Conservation (phyloP, 2,113 vertebrate species). For the Chionomys nivalis region DNA sequence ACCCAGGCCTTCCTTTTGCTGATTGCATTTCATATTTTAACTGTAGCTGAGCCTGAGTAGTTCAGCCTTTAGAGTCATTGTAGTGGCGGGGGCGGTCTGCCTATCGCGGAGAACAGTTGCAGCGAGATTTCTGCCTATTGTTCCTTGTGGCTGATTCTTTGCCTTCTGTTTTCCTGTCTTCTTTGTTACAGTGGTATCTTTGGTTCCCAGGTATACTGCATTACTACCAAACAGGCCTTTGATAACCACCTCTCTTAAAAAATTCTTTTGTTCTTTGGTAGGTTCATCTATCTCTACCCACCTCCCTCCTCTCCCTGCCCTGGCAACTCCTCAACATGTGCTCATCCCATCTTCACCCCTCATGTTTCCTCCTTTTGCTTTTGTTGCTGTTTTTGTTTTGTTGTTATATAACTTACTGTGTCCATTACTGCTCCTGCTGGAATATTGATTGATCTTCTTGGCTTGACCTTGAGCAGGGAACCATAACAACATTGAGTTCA, state of each 20-base stretch:
- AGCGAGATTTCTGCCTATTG: not conserved
- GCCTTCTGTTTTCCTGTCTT: not conserved
- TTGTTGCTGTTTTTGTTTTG: not conserved
- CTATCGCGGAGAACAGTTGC: not conserved
- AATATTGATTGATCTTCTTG: not conserved
- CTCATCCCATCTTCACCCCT: not conserved
- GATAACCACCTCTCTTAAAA: not conserved
- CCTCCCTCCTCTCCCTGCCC: not conserved
- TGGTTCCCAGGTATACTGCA: not conserved
- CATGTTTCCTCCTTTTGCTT: too few relatives aligned
- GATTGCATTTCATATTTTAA: constrained; percentile 51
- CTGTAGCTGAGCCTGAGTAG: not conserved
- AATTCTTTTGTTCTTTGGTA: not conserved
- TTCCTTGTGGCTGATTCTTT: not conserved
- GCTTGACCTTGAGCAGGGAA: not conserved
- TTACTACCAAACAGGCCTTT: not conserved
- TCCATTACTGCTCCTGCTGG: not conserved
- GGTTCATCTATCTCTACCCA: not conserved
- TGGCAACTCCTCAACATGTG: not conserved
- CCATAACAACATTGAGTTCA: not conserved
- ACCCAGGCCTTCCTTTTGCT: not conserved
- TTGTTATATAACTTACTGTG: not conserved
- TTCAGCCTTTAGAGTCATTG: not conserved
- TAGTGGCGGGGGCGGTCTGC: not conserved
- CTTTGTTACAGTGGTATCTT: not conserved